A percentile compares a stretch with the other conserved stretches of the same genome.
These are phyloP conservation scores for Synanceia verrucosa DNA, from an alignment of 2,797 vertebrate genomes.

Conservation along the genomic window DNA sequence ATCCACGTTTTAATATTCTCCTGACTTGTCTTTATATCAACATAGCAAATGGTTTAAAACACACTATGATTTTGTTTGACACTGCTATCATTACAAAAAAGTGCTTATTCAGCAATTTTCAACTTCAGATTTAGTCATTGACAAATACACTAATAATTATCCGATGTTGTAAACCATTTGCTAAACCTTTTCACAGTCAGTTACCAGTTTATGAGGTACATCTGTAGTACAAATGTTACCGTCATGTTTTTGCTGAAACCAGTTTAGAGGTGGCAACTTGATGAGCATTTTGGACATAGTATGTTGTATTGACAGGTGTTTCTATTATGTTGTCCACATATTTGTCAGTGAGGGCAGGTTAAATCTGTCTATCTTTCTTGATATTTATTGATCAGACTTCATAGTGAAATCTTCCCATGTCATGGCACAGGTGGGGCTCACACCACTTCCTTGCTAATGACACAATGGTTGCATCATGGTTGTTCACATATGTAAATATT, in stretches of 20 bases:
- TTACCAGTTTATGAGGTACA: background rate
- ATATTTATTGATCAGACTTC: too few relatives aligned
- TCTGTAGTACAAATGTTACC: background rate
- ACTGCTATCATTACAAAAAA: too few relatives aligned
- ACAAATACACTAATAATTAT: background rate
- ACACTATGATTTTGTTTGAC: too few relatives aligned
- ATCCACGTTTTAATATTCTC: too few relatives aligned
- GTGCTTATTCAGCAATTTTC: too few relatives aligned
- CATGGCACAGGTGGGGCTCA: background rate
- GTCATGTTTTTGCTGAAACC: background rate
- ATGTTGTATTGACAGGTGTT: background rate
- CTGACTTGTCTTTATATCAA: too few relatives aligned
- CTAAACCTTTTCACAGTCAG: background rate
- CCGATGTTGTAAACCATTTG: background rate
- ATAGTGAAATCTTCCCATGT: background rate
- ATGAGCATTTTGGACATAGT: background rate
- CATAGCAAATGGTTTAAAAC: too few relatives aligned
- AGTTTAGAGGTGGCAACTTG: background rate
- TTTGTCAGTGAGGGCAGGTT: background rate
- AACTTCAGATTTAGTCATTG: background rate
- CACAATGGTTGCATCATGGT: background rate
- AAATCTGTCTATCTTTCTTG: background rate
- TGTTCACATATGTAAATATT: background rate
- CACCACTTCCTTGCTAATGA: background rate
- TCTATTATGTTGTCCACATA: background rate